phyloP scores from a whole-genome alignment of 2,113 vertebrate genomes.

The Notarius lentiginosus region DNA sequence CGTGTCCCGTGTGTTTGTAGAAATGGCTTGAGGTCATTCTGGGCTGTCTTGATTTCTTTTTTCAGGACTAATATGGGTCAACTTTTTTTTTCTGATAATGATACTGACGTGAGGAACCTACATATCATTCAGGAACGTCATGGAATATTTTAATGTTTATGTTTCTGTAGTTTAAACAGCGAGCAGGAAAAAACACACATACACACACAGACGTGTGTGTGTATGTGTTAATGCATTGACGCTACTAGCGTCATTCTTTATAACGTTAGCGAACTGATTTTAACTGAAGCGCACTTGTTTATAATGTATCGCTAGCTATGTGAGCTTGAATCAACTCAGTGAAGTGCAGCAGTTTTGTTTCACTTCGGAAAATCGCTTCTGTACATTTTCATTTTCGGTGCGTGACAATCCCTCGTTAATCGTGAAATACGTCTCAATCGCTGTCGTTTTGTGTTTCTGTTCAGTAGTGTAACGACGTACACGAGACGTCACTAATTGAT shows the following conservation, averaged over 20 bases:
- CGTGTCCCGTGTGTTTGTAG: not conserved
- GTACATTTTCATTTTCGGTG: not conserved
- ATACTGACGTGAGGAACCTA: not conserved
- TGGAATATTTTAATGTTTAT: not conserved
- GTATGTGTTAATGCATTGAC: not conserved
- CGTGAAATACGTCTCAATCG: not conserved
- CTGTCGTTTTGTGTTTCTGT: not conserved
- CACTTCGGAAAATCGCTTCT: not conserved
- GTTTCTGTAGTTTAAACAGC: not conserved
- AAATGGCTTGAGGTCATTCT: not conserved
- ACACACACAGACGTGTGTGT: no score
- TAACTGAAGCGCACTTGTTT: not conserved
- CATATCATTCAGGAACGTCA: not conserved
- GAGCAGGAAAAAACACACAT: no score
- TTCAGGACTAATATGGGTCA: no score
- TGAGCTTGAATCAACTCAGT: not conserved
- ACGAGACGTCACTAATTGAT: not conserved
- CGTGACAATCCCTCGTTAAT: not conserved
- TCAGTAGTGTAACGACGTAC: not conserved
- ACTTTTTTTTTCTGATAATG: not conserved
- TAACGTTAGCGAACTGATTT: not conserved
- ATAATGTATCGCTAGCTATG: not conserved
- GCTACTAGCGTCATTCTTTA: not conserved
- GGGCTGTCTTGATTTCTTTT: not conserved
- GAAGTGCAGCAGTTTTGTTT: no score